These are phyloP conservation scores for Sweltsa coloradensis DNA, from an alignment of 1,140 invertebrate species.

Conservation along the genomic window DNA sequence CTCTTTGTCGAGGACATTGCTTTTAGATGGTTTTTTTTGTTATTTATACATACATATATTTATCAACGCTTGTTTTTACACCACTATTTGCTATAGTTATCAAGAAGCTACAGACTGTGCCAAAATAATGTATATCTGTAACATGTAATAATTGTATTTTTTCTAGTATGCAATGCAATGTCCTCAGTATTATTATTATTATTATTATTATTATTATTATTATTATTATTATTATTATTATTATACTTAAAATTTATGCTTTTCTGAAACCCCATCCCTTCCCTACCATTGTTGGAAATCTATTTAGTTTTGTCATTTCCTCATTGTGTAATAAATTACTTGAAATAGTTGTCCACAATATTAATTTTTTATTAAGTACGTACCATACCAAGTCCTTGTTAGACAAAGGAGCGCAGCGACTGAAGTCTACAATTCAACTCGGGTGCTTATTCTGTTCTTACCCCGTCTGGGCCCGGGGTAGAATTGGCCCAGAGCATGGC, in stretches of 20 bases:
- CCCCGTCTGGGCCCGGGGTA: too few species aligned
- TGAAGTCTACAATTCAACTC: too few species aligned
- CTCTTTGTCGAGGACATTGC: too few species aligned
- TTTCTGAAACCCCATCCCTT: conserved; percentile 3
- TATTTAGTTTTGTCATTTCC: conserved; percentile 8
- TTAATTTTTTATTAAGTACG: too few species aligned
- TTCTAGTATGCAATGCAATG: conserved; percentile 6
- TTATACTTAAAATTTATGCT: too few species aligned
- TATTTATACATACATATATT: conserved; percentile 1
- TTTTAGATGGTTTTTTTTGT: neutral
- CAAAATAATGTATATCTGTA: conserved; percentile 12
- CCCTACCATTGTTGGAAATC: conserved; percentile 9
- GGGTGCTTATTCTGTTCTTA: too few species aligned
- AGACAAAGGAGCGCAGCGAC: too few species aligned
- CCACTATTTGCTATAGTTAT: conserved; percentile 3
- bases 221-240: too few species aligned
- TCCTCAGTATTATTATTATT: conserved; percentile 9
- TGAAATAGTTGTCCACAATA: conserved; percentile 7
- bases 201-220: too few species aligned
- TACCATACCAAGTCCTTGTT: too few species aligned
- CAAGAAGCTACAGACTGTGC: conserved; percentile 9
- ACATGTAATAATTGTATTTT: conserved; percentile 2
- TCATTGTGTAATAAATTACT: conserved; percentile 15
- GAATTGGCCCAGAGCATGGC: too few species aligned
- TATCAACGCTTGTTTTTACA: neutral